phyloP scores from a whole-genome alignment of 2,888 invertebrate genomes.

The Aleiodes testaceus region DNA sequence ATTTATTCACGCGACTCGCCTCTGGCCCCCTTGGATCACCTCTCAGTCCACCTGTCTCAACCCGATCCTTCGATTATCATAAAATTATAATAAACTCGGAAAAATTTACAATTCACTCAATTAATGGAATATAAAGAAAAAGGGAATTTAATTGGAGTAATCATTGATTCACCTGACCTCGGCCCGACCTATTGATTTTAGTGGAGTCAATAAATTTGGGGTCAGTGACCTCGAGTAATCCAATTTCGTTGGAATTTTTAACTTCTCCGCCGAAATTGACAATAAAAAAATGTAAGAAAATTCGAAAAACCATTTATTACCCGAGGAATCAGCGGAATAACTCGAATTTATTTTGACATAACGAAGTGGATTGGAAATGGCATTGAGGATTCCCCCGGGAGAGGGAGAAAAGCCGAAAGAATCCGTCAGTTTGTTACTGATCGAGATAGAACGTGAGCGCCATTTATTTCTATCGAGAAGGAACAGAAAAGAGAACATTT shows the following conservation, averaged over 20 bases:
- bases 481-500: constrained; percentile 41
- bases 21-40: constrained; percentile 56
- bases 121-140: neutral
- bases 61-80: constrained; percentile 33
- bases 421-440: constrained; percentile 10
- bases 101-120: neutral
- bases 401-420: neutral
- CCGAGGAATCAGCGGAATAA: neutral
- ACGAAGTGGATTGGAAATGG: constrained; percentile 25
- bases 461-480: neutral
- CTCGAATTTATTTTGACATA: constrained; percentile 17
- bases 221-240: no score
- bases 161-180: constrained; percentile 45
- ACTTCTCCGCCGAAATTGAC: no score
- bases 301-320: neutral
- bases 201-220: neutral
- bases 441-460: constrained; percentile 29
- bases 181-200: constrained; percentile 34
- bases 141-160: constrained; percentile 41
- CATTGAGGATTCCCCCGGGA: neutral
- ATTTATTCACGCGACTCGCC: constrained; percentile 68
- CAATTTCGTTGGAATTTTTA: no score
- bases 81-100: neutral
- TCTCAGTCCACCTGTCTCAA: constrained; percentile 29
- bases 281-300: no score